Percentiles rank a stretch among this genome's conserved stretches.
phyloP scores from a whole-genome alignment of 1,140 invertebrate species.

The Holcopasites calliopsidis region DNA sequence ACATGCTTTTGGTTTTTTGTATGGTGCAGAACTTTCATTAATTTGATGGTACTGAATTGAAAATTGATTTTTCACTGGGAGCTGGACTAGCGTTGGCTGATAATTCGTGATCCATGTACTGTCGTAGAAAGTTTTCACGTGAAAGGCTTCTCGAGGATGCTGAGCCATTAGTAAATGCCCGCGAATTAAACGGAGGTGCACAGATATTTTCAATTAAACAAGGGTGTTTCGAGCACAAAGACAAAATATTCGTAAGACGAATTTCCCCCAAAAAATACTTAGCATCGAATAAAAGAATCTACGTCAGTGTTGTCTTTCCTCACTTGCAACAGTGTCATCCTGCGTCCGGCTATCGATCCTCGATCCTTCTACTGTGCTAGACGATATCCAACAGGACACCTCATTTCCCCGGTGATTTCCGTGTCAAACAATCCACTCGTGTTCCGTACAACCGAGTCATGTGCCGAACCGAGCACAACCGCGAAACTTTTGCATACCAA shows the following conservation, averaged over 20 bases:
- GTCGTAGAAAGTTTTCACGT: slow-evolving; percentile 26
- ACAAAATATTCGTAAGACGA: too few species aligned
- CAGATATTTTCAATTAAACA: too few species aligned
- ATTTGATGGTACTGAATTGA: neutral
- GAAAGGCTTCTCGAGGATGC: neutral
- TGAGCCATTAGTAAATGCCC: neutral
- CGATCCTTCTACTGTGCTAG: neutral
- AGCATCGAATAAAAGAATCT: too few species aligned
- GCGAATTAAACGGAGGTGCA: too few species aligned
- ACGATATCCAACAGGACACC: neutral
- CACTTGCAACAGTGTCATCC: slow-evolving; percentile 32
- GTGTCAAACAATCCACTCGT: neutral
- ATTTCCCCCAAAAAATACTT: too few species aligned
- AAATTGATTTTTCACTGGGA: neutral
- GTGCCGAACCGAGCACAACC: neutral
- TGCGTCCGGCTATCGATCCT: neutral
- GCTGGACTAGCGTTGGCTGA: neutral
- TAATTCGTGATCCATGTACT: neutral
- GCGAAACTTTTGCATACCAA: neutral
- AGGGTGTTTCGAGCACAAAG: too few species aligned
- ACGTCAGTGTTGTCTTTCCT: neutral
- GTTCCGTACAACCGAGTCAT: neutral
- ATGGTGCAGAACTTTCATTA: neutral
- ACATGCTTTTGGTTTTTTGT: too few species aligned
- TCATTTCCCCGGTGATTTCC: slow-evolving; percentile 18